Evolutionary conservation across 2,113 vertebrate species (phyloP).

Genomic region (Gymnorhina tibicen): DNA sequence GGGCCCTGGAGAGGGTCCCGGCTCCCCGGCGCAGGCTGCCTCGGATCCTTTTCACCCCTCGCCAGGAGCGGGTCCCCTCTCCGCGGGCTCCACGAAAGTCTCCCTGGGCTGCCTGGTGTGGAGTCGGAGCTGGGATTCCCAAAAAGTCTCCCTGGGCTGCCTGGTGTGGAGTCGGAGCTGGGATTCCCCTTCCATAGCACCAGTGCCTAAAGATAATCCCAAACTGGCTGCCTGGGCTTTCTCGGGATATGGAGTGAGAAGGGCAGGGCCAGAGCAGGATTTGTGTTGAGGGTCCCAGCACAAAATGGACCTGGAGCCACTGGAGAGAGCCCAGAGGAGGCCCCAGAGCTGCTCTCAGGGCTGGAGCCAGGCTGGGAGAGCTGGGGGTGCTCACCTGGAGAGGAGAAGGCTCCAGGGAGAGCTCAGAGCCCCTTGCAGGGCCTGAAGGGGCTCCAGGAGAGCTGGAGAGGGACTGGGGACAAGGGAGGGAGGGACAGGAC

Average conservation of each 20-base stretch:
- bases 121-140: not conserved
- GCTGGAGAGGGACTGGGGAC: not conserved
- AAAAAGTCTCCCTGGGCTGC: not conserved
- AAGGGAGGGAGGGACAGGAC: not conserved
- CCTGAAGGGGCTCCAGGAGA: not conserved
- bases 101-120: not conserved
- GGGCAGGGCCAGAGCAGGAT: no score
- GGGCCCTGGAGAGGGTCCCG: not conserved
- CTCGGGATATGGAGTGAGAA: fast-evolving
- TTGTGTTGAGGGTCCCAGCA: no score
- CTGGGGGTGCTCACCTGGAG: not conserved
- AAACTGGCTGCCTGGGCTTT: not conserved
- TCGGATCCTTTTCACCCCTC: not conserved
- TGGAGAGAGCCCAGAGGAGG: not conserved
- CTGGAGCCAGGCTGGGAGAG: not conserved
- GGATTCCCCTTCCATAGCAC: fast-evolving
- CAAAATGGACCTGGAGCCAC: not conserved
- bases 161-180: fast-evolving
- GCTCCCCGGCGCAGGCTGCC: not conserved
- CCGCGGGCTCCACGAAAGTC: not conserved
- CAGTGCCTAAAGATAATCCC: not conserved
- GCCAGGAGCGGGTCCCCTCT: not conserved
- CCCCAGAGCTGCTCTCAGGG: fast-evolving
- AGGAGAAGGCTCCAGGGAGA: not conserved
- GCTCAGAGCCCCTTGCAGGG: not conserved